These are phyloP conservation scores for Metopia argyrocephala DNA, from an alignment of 2,888 invertebrate species.

Conservation along the genomic window DNA sequence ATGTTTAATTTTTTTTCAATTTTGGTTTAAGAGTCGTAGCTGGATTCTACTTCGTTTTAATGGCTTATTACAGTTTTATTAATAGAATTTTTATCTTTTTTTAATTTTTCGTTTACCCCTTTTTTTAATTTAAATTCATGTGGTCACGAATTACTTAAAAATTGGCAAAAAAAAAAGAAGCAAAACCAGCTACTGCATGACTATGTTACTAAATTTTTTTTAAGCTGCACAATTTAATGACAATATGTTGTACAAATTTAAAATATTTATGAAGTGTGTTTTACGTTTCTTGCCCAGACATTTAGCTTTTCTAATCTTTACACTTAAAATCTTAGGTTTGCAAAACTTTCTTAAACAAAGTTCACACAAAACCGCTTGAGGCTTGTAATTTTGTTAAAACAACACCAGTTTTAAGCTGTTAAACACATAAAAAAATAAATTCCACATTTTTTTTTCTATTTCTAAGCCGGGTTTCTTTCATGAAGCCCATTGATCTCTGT, in stretches of 20 bases:
- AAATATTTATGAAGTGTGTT: slow-evolving; percentile 7
- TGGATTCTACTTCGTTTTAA: no score
- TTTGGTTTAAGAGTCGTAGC: no score
- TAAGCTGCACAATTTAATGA: slow-evolving; percentile 15
- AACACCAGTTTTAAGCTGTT: no score
- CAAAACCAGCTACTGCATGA: slow-evolving; percentile 30
- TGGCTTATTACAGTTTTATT: neutral
- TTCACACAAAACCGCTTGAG: no score
- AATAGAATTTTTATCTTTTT: neutral
- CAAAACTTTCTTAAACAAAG: neutral
- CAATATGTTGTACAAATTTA: slow-evolving; percentile 36
- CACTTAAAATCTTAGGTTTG: slow-evolving; percentile 40
- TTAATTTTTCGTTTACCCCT: neutral
- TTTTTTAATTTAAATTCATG: slow-evolving; percentile 31
- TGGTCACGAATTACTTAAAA: slow-evolving; percentile 44
- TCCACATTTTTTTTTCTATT: no score
- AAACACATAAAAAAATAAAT: no score
- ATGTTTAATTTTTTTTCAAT: no score
- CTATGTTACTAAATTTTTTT: slow-evolving; percentile 5
- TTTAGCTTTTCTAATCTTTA: slow-evolving; percentile 28
- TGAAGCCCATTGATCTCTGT: neutral
- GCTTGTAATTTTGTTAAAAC: no score
- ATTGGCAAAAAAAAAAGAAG: neutral
- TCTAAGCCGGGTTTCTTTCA: no score
- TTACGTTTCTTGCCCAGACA: neutral